Percentiles rank a stretch among this genome's conserved stretches.
phyloP scores from a whole-genome alignment of 2,888 invertebrate genomes.

The Drosophila koepferae region DNA sequence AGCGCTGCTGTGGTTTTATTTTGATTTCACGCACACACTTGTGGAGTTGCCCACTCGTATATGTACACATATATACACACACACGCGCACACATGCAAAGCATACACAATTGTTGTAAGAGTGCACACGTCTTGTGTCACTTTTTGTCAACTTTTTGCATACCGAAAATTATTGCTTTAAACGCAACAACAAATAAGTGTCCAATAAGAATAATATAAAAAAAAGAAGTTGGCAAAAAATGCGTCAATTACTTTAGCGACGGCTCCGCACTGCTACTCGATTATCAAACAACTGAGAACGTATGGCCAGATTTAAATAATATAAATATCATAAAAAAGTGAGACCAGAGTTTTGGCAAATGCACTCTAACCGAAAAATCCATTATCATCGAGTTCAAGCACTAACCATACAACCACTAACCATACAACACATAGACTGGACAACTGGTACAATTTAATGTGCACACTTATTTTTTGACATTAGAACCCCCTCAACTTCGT shows the following conservation, averaged over 20 bases:
- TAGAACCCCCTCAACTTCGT: too few relatives aligned
- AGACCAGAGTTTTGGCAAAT: conserved; percentile 15
- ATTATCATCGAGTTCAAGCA: too few relatives aligned
- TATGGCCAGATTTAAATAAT: conserved; percentile 45
- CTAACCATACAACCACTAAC: too few relatives aligned
- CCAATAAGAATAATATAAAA: conserved; percentile 25
- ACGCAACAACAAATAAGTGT: conserved; percentile 17
- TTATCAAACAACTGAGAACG: conserved; percentile 59
- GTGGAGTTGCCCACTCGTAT: conserved; percentile 63
- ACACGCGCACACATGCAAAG: background rate
- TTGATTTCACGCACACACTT: conserved; percentile 77
- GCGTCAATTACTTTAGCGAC: conserved; percentile 38
- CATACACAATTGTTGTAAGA: conserved; percentile 5
- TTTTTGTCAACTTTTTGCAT: conserved; percentile 22
- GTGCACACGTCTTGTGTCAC: background rate
- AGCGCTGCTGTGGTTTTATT: conserved; percentile 59
- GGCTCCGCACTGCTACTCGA: conserved; percentile 55
- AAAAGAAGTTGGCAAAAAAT: conserved; percentile 12
- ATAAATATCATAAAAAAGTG: conserved; percentile 18
- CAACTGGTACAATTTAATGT: too few relatives aligned
- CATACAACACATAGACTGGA: too few relatives aligned
- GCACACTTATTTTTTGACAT: too few relatives aligned
- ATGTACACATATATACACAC: conserved; percentile 12
- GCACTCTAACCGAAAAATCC: background rate
- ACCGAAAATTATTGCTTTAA: conserved; percentile 6